Conservation (phyloP, 64 coral and sea anemone genomes). For the Porites lutea region DNA sequence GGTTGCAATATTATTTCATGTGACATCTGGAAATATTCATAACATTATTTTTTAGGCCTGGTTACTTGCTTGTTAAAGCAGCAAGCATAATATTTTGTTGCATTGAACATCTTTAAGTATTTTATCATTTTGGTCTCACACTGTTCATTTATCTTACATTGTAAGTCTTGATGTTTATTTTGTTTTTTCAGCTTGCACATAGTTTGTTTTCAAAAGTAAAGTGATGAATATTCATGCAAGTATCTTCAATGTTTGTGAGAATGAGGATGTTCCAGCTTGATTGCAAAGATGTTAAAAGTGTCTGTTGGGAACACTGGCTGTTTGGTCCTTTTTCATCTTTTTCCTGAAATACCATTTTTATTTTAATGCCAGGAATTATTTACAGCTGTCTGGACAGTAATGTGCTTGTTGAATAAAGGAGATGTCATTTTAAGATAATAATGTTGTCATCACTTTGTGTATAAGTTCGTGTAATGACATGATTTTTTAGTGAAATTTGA, state of each 20-base stretch:
- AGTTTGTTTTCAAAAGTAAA: slow-evolving; percentile 83
- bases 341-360: neutral
- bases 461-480: neutral
- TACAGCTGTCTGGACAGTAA: slow-evolving; percentile 12
- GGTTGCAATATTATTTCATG: too few species aligned
- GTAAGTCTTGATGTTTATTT: neutral
- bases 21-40: too few species aligned
- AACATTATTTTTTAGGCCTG: too few species aligned
- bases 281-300: neutral
- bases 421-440: neutral
- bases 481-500: too few species aligned
- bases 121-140: neutral
- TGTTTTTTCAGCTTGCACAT: slow-evolving; percentile 71
- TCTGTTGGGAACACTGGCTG: neutral
- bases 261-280: slow-evolving; percentile 4
- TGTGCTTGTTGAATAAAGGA: neutral
- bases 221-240: slow-evolving; percentile 37
- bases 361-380: slow-evolving; percentile 6
- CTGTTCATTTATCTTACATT: neutral
- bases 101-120: too few species aligned
- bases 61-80: too few species aligned
- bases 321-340: neutral
- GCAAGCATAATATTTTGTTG: too few species aligned
- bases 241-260: neutral
- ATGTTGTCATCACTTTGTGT: neutral